A percentile compares a stretch with the other conserved stretches of the same genome.
phyloP scores from a whole-genome alignment of 2,888 invertebrate species.

The Anthophora plumipes region DNA sequence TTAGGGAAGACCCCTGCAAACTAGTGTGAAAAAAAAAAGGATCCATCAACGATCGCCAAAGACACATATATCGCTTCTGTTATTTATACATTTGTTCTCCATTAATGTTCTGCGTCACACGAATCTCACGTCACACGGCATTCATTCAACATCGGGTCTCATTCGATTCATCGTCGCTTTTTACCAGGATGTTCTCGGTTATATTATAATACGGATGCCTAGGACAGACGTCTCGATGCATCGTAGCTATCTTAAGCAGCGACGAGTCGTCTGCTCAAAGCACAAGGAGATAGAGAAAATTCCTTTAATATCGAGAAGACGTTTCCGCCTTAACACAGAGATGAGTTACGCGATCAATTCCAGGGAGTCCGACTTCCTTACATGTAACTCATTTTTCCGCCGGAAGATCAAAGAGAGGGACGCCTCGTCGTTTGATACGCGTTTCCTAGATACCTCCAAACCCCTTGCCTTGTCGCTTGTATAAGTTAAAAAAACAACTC shows the following conservation, averaged over 20 bases:
- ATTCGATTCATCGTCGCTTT: slow-evolving; percentile 17
- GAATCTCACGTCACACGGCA: slow-evolving; percentile 57
- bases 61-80: slow-evolving; percentile 57
- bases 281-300: background rate
- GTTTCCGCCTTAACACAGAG: background rate
- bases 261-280: slow-evolving; percentile 21
- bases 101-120: slow-evolving; percentile 60
- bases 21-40: slow-evolving; percentile 55
- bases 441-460: too few relatives aligned
- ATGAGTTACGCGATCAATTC: background rate
- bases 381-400: background rate
- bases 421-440: background rate
- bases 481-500: too few relatives aligned
- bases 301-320: background rate
- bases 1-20: slow-evolving; percentile 62
- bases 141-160: slow-evolving; percentile 49
- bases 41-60: slow-evolving; percentile 65
- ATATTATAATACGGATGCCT: background rate
- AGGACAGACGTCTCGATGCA: background rate
- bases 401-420: background rate
- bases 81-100: slow-evolving; percentile 50
- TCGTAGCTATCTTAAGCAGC: background rate
- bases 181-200: background rate
- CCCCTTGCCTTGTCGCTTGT: too few relatives aligned
- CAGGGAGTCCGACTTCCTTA: background rate